Evolutionary conservation across 2,113 vertebrate genomes (phyloP).

Genomic region (Cottus gobio): DNA sequence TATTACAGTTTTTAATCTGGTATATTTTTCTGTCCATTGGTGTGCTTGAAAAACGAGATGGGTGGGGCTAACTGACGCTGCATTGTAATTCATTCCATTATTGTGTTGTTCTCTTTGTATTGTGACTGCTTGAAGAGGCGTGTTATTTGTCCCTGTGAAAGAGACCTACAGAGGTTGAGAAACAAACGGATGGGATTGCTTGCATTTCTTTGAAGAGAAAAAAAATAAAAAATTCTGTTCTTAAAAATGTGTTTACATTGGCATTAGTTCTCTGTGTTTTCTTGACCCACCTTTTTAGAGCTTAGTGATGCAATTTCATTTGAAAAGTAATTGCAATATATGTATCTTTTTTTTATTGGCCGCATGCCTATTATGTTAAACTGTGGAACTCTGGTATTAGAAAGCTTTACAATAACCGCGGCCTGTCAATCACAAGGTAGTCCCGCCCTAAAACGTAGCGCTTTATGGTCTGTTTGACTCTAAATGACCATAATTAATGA

Average conservation of each 20-base stretch:
- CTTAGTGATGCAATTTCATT: neutral
- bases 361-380: too few relatives aligned
- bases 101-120: constrained; percentile 1
- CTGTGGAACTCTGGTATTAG: too few relatives aligned
- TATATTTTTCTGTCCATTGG: neutral
- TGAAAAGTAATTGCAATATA: too few relatives aligned
- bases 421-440: too few relatives aligned
- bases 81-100: neutral
- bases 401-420: too few relatives aligned
- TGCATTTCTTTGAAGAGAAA: neutral
- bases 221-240: too few relatives aligned
- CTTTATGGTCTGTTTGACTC: too few relatives aligned
- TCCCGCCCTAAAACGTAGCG: too few relatives aligned
- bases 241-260: neutral
- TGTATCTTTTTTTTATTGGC: too few relatives aligned
- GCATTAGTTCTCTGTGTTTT: neutral
- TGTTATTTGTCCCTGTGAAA: too few relatives aligned
- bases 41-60: neutral
- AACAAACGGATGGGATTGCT: neutral
- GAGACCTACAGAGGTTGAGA: too few relatives aligned
- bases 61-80: constrained; percentile 25
- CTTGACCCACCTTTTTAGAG: neutral
- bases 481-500: too few relatives aligned
- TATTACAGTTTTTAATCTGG: neutral
- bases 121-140: neutral